Percentiles rank a stretch among this genome's conserved stretches.
phyloP scores from a whole-genome alignment of 2,797 vertebrate species.

The Zenarchopterus dispar region DNA sequence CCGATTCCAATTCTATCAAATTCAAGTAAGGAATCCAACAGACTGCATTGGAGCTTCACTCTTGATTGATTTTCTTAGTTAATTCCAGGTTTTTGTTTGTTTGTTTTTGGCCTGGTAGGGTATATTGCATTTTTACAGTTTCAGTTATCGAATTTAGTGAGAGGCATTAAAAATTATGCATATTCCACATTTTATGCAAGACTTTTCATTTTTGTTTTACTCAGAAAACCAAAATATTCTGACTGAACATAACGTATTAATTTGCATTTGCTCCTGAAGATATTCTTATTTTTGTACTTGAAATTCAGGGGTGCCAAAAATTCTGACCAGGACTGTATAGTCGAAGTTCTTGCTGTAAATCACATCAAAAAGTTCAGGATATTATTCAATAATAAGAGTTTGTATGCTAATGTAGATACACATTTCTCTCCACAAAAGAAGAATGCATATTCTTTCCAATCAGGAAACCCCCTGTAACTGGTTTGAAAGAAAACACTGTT shows the following conservation, averaged over 20 bases:
- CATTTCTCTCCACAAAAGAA: conserved; percentile 42
- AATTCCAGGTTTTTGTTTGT: too few species aligned
- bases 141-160: too few species aligned
- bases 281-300: neutral
- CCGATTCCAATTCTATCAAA: too few species aligned
- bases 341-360: conserved; percentile 2
- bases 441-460: conserved; percentile 30
- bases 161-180: neutral
- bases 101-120: too few species aligned
- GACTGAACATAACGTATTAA: neutral
- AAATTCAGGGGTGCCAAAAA: neutral
- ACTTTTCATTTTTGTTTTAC: neutral
- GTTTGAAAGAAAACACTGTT: conserved; percentile 59
- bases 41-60: too few species aligned
- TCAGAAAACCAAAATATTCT: too few species aligned
- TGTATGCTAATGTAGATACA: conserved; percentile 50
- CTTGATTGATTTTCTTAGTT: too few species aligned
- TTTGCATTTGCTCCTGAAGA: conserved; percentile 2
- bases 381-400: conserved; percentile 25
- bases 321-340: neutral
- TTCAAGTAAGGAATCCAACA: too few species aligned
- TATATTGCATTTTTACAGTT: too few species aligned
- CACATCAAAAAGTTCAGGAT: conserved; percentile 23
- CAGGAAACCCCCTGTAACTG: conserved; percentile 60
- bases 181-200: neutral